Base-by-base conservation (phyloP, 2,113 vertebrate species). In the Percopsis transmontana region DNA sequence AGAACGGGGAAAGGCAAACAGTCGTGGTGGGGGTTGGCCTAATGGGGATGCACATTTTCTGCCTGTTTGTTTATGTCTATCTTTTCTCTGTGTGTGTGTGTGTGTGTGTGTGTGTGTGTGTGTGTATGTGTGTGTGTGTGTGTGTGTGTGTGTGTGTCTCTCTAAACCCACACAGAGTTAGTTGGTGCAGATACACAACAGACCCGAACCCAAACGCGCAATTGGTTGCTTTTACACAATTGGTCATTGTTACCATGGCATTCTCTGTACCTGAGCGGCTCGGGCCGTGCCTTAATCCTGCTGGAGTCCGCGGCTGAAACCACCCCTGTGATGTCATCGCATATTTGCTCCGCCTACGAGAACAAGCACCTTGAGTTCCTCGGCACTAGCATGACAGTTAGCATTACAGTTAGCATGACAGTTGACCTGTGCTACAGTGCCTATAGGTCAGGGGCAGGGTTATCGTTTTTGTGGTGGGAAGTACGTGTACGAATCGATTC, bases 271-370 rank as follows among this genome's bases (percentile, higher is more conserved):
- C 92, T 92, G 69, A 91, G 72, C 2, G 85, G 72, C 8, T 92
- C 90, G 0, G 84, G 68, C 16, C 66, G 64, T 61, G 81, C 87
- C 62, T 82, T 83, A 48, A 73, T 75, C 74, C 79, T 65, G 50
- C 21, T 48, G 11, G 68, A 72, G 14, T 83, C 61, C 71, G 88
- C 88, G 80, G 83, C 82, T 1, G 92, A 92, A 82, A 94, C 88
- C 1, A 89, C 79, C 13, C 74, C 81, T 44, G 79, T 73, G 72
- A 96, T 88, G 85, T 94, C 90, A 39, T 93, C 91, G 7, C 80
- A 81, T 44, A 96, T 93, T 42, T 90, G 66, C 81, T 95, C 90
- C 2, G 92, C 94, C 92, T 94, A 74, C 0, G 52, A 51, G 69
- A 67, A 64, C 14, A 18, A 66, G 45, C 6, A n/a, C 47, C 12